A percentile compares a stretch with the other conserved stretches of the same genome.
These are phyloP conservation scores for Polypterus bichir DNA, from an alignment of 2,113 vertebrate genomes.

Conservation along the genomic window DNA sequence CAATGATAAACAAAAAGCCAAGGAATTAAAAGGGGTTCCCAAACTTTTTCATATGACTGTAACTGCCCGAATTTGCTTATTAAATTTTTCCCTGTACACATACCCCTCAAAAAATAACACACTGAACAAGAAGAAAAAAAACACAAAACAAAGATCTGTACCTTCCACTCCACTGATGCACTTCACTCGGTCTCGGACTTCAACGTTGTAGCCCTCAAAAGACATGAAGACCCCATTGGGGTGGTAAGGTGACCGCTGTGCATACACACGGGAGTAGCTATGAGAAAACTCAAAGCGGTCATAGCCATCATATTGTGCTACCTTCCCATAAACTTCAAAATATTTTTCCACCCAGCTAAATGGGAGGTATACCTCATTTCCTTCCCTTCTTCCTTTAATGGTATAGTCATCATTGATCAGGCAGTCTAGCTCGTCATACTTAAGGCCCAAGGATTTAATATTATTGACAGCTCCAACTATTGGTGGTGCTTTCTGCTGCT, in stretches of 20 bases:
- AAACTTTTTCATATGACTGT: too few species aligned
- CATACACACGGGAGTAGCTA: conserved; percentile 92
- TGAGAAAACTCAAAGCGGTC: conserved; percentile 96
- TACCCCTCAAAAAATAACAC: too few species aligned
- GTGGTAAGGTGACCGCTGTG: conserved; percentile 80
- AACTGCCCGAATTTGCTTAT: too few species aligned
- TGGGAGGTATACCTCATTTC: conserved; percentile 78
- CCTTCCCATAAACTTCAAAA: conserved; percentile 88
- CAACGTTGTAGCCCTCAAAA: conserved; percentile 96
- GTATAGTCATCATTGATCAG: conserved; percentile 87
- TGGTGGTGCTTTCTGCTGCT: conserved; percentile 61
- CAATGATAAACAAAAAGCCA: too few species aligned
- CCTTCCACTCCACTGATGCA: conserved; percentile 96
- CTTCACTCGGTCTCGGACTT: conserved; percentile 90
- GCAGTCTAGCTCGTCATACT: conserved; percentile 92
- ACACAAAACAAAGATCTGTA: conserved; percentile 21
- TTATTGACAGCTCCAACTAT: conserved; percentile 38
- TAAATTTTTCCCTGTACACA: too few species aligned
- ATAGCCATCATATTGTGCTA: conserved; percentile 75
- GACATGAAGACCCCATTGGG: conserved; percentile 96
- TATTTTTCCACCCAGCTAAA: conserved; percentile 93
- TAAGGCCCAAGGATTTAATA: conserved; percentile 40
- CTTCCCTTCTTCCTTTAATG: conserved; percentile 74
- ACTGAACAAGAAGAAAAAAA: too few species aligned
- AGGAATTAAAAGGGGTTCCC: too few species aligned